These are phyloP conservation scores for Toxostoma redivivum DNA, from an alignment of 2,113 vertebrate species.

Conservation along the genomic window DNA sequence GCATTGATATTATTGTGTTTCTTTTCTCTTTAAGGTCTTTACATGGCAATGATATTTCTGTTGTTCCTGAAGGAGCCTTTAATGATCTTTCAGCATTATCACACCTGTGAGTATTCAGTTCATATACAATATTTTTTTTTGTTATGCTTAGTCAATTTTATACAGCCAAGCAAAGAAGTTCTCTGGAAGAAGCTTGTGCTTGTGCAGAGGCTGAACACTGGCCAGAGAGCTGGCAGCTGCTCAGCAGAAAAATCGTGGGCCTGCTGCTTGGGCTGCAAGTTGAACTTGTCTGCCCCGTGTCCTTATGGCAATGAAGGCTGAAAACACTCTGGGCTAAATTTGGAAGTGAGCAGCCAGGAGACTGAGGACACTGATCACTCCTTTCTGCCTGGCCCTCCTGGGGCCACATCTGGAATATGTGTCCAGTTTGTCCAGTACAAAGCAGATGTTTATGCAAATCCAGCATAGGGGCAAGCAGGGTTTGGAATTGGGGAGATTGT, in stretches of 20 bases:
- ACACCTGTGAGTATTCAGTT: constrained; percentile 87
- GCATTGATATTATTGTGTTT: neutral
- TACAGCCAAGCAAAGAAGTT: neutral
- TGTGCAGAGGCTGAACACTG: neutral
- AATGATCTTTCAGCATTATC: constrained; percentile 92
- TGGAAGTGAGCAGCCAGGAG: neutral
- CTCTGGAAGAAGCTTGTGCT: neutral
- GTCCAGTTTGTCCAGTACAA: neutral
- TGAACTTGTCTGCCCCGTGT: neutral
- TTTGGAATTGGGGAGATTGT: neutral
- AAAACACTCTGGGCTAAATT: neutral
- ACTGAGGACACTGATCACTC: neutral
- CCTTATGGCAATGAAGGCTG: neutral
- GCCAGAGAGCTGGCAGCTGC: neutral
- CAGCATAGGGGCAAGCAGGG: neutral
- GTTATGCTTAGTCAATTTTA: neutral
- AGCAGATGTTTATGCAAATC: neutral
- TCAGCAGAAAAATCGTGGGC: neutral
- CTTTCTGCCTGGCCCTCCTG: neutral
- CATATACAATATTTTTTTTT: neutral
- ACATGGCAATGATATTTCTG: constrained; percentile 96
- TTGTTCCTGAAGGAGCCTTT: constrained; percentile 95
- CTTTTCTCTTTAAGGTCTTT: constrained; percentile 80
- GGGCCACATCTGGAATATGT: neutral
- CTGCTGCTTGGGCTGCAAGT: neutral